Base-by-base conservation (phyloP, 1,140 invertebrate species). In the Macrotrachela quadricornifera region DNA sequence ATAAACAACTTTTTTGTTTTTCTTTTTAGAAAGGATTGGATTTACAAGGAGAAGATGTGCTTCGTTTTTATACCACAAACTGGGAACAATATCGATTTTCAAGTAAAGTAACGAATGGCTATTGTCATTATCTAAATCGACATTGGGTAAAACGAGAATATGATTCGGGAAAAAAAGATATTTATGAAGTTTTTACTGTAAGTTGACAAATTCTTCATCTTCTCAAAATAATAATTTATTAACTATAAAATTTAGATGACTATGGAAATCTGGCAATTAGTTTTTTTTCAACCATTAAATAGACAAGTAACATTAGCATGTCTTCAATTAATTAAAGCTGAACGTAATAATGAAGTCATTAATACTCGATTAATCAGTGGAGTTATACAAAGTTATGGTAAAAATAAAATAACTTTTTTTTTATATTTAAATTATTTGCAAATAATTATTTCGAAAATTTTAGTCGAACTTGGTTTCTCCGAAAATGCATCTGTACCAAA, bases 71-170 rank as follows among this genome's bases (percentile, higher is more conserved):
- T 18, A 47, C 44, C 1, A 53, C 46, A 39, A 53, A 92, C 64
- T 99, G 92, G 92, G 87, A 92, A 69, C 84, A 91, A 63, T 99
- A 95, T 72, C 86, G 91, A 66, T 95, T 96, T 69, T 92, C 86
- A 56, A 91, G 85, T 57, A 87, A 88, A 66, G 91, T 95, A 0
- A 72, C 96, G 13, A 90, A 96, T 74, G 91, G 91, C 3, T 86
- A 96, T 45, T 96, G 90, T 73, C 78, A 85, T 1, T 97, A 97
- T 74, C 74, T 97, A 21, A 97, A 97, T 75, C 77, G 92, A 59
- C 91, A 97, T 69, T 97, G 92, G 92, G 91, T 97, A 0, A 82
- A 87, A 59, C 74, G 92, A 57, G 90, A 97, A 69, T 91, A 86
- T 67, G 91, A 96, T 64, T 91, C 96, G 69, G 90, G 91, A 0